A percentile compares a stretch with the other conserved stretches of the same genome.
phyloP scores from a whole-genome alignment of 2,797 vertebrate species.

The Mus caroli region DNA sequence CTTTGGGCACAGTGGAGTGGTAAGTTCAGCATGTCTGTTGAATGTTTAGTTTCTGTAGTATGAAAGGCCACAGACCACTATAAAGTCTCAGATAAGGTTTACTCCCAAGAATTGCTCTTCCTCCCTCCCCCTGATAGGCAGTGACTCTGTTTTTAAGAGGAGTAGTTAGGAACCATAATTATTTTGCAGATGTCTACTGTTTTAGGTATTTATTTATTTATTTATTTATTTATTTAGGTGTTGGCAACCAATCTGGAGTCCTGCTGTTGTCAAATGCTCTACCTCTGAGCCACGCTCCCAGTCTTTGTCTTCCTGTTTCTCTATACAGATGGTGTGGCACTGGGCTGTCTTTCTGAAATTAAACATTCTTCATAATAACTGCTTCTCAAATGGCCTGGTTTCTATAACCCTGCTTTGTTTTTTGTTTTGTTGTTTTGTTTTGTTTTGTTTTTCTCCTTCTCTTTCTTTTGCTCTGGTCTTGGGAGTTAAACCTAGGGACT shows the following conservation, averaged over 20 bases:
- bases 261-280: background rate
- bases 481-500: background rate
- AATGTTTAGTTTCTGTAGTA: slow-evolving; percentile 5
- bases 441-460: background rate
- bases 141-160: background rate
- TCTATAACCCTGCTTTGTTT: background rate
- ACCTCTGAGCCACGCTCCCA: background rate
- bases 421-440: background rate
- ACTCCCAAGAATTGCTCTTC: background rate
- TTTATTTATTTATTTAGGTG: background rate
- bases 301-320: background rate
- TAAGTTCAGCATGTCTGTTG: background rate
- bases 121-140: too few relatives aligned
- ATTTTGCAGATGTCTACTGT: background rate
- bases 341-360: slow-evolving; percentile 17
- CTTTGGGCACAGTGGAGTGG: background rate
- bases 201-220: background rate
- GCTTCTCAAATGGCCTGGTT: background rate
- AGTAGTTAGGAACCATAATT: background rate
- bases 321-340: background rate
- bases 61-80: background rate
- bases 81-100: background rate
- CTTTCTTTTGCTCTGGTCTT: background rate
- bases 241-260: background rate
- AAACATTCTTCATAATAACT: background rate